phyloP scores from a whole-genome alignment of 2,888 invertebrate genomes.

The Leistus spinibarbis region DNA sequence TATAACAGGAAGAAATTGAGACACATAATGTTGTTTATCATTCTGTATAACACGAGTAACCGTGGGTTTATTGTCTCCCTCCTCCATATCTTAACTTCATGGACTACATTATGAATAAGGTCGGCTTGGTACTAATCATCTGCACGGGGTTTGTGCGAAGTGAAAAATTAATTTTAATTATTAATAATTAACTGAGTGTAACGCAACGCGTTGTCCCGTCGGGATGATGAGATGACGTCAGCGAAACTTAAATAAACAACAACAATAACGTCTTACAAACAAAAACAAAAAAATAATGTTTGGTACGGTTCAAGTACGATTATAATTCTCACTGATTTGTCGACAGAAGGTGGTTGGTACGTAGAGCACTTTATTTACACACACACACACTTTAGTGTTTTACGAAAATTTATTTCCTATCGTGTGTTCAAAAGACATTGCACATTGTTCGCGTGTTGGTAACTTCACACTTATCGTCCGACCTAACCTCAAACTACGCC shows the following conservation, averaged over 20 bases:
- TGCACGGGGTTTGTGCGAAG: not conserved
- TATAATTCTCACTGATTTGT: constrained; percentile 26
- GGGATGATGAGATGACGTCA: not conserved
- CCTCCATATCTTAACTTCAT: not conserved
- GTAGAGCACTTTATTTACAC: not conserved
- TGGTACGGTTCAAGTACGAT: not conserved
- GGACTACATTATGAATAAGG: constrained; percentile 7
- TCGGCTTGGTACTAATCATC: constrained; percentile 5
- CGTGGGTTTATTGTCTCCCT: not conserved
- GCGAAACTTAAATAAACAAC: not conserved
- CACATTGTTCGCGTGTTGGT: constrained; percentile 8
- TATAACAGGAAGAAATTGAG: not conserved
- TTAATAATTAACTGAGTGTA: constrained; percentile 11
- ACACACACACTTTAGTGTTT: not conserved
- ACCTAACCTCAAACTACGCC: constrained; percentile 46
- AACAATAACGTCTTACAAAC: not conserved
- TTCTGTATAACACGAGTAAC: not conserved
- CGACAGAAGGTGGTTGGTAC: not conserved
- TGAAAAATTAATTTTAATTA: constrained; percentile 30
- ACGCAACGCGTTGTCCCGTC: constrained; percentile 3
- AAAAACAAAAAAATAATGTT: not conserved
- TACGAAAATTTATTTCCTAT: not conserved
- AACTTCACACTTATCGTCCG: constrained; percentile 15
- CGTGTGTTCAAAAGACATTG: constrained; percentile 15
- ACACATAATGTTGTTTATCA: not conserved